Base-by-base conservation (phyloP, 2,888 invertebrate species). In the Plebejus anna region DNA sequence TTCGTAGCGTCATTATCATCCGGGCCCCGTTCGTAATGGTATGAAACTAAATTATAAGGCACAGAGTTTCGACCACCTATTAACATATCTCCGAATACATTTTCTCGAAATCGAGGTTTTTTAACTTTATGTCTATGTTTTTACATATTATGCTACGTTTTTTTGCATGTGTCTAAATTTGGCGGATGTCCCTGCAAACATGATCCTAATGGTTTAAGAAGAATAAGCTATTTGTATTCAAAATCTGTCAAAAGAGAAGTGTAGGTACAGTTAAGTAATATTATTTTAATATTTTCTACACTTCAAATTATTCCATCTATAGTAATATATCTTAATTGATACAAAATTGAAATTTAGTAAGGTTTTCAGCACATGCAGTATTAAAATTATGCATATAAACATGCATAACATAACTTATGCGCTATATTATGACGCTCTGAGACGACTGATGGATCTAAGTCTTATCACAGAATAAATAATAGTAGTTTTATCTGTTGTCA, bases 11-110 rank as follows among this genome's bases (percentile, higher is more conserved):
- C 90, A 91, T 91, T 91, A 92, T 87, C 84, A 70, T 38, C 76
- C 76, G 59, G 72, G 55, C 71, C 57, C 51, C 59, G 76, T 76
- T 76, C 59, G 81, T 92, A 92, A 93, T 93, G 90, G 91, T 90
- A 91, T 86, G 87, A 88, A 89, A 83, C 87, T 83, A 92, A 93
- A 93, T 93, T 93, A 93, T 85, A 91, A 88, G 88, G 88, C 86
- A 82, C 82, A 82, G 83, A 82, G 81, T 86, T 86, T 86, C 82
- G 84, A 85, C 82, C 85, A 83, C 83, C 87, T 89, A 92, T 93
- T 93, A 93, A 90, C 89, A 88, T 91, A 89, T 88, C 90, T 91
- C 47, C 38, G 76, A 71, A 76, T 76, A 71, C 76, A 71, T 76
- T 86, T 84, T 82, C 79, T 79, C 81, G 82, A 84, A 84, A 85